These are phyloP conservation scores for Drosophila orosa DNA, from an alignment of 1,140 invertebrate genomes.

Conservation along the genomic window DNA sequence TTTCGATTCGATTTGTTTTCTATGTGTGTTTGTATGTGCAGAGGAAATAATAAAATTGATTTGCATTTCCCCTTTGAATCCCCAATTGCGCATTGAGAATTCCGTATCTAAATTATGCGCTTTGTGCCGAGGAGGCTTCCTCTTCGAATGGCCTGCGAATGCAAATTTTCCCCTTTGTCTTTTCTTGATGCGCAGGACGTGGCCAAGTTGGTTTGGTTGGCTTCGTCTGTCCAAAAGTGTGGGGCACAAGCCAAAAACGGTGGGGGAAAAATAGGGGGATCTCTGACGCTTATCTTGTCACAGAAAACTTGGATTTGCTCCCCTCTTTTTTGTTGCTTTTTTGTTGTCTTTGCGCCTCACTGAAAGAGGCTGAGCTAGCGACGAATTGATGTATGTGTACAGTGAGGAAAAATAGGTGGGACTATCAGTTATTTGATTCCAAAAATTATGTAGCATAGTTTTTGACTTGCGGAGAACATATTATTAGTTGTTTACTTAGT, in stretches of 20 bases:
- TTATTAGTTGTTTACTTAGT: background rate
- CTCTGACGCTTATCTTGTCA: constrained; percentile 66
- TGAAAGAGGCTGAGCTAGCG: constrained; percentile 37
- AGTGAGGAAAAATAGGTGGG: background rate
- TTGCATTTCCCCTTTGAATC: constrained; percentile 62
- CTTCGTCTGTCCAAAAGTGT: constrained; percentile 13
- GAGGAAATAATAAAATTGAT: constrained; percentile 42
- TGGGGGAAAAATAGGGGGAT: constrained; percentile 14
- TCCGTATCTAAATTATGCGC: constrained; percentile 71
- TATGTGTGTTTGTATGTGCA: background rate
- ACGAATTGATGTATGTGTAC: constrained; percentile 67
- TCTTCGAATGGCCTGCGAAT: constrained; percentile 61
- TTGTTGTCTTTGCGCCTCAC: constrained; percentile 13
- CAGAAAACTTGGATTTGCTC: constrained; percentile 36
- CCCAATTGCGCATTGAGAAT: constrained; percentile 61
- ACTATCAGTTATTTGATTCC: background rate
- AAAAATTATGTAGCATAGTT: too few species aligned
- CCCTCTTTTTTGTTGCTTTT: constrained; percentile 1
- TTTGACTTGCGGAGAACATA: background rate
- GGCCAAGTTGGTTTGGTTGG: constrained; percentile 1
- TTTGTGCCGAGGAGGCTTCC: constrained; percentile 21
- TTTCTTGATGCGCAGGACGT: constrained; percentile 33
- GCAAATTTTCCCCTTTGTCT: constrained; percentile 64
- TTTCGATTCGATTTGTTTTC: constrained; percentile 23
- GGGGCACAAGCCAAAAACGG: constrained; percentile 62